These are phyloP conservation scores for Siniperca chuatsi DNA, from an alignment of 2,113 vertebrate species.

Conservation along the genomic window DNA sequence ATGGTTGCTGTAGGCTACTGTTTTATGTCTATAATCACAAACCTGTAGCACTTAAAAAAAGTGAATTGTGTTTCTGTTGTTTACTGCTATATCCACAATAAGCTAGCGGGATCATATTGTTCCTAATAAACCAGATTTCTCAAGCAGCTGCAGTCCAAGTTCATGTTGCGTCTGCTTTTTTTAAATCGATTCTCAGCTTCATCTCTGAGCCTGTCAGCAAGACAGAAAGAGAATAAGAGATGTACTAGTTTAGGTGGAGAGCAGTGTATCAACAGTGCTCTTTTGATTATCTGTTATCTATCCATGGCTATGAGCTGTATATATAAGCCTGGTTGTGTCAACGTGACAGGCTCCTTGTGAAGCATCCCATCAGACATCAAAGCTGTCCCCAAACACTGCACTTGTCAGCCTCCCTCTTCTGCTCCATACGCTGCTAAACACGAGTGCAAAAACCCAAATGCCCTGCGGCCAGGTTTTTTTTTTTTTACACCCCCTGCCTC, in stretches of 20 bases:
- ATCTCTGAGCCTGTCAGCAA: constrained; percentile 6
- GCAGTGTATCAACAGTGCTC: constrained; percentile 16
- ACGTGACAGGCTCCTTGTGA: constrained; percentile 55
- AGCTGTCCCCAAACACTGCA: constrained; percentile 82
- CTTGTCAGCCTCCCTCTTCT: constrained; percentile 74
- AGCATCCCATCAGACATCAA: constrained; percentile 80
- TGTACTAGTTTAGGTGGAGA: constrained; percentile 20
- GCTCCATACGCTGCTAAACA: constrained; percentile 73
- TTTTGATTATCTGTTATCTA: constrained; percentile 55
- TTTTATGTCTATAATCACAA: constrained; percentile 81
- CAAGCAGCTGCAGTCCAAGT: constrained; percentile 56
- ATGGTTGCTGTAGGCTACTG: constrained; percentile 76
- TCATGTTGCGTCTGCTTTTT: constrained; percentile 37
- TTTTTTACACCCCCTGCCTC: constrained; percentile 63
- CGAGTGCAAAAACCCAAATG: constrained; percentile 69
- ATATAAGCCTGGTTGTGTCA: constrained; percentile 31
- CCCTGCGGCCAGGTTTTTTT: constrained; percentile 74
- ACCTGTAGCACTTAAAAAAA: constrained; percentile 82
- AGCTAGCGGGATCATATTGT: constrained; percentile 81
- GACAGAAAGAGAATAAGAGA: constrained; percentile 48
- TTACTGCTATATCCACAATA: constrained; percentile 84
- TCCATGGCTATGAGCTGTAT: constrained; percentile 12
- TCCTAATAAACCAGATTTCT: constrained; percentile 83
- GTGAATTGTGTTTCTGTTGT: constrained; percentile 81
- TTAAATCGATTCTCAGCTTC: constrained; percentile 44